Percentiles rank a stretch among this genome's conserved stretches.
Evolutionary conservation across 1,140 invertebrate species (phyloP).

Genomic region (Heterodera carotae): DNA sequence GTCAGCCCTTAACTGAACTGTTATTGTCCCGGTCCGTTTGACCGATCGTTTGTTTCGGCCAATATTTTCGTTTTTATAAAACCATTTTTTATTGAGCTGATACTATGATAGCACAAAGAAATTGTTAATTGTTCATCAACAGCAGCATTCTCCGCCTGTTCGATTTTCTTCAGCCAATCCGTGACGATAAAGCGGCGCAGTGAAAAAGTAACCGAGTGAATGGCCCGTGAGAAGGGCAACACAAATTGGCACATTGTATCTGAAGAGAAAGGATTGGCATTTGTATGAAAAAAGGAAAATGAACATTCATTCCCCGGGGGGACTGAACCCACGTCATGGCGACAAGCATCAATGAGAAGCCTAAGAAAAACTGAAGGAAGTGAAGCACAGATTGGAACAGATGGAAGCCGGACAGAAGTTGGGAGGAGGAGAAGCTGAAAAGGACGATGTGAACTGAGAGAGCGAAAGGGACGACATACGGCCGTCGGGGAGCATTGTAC

Average conservation of each 20-base stretch:
- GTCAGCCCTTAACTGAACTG: neutral
- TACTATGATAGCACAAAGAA: neutral
- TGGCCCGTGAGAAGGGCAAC: constrained; percentile 20
- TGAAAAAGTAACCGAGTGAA: constrained; percentile 24
- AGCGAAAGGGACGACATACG: neutral
- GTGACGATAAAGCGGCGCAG: constrained; percentile 19
- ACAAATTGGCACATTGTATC: constrained; percentile 28
- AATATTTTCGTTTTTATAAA: too few relatives aligned
- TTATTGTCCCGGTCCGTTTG: neutral
- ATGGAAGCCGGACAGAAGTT: constrained; percentile 26
- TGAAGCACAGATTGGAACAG: constrained; percentile 82
- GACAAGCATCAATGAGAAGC: constrained; percentile 92
- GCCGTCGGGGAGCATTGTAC: neutral
- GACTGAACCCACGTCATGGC: constrained; percentile 78
- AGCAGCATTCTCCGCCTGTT: constrained; percentile 25
- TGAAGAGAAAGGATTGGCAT: too few relatives aligned
- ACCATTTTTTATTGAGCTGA: neutral
- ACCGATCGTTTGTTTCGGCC: too few relatives aligned
- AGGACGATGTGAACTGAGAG: neutral
- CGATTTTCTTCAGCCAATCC: constrained; percentile 25
- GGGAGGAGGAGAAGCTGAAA: constrained; percentile 29
- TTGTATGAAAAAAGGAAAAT: neutral
- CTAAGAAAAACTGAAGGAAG: constrained; percentile 81
- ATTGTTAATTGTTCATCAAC: constrained; percentile 4
- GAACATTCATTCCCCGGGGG: neutral